Base-by-base conservation (phyloP, 2,888 invertebrate species). In the Colostygia pectinataria region DNA sequence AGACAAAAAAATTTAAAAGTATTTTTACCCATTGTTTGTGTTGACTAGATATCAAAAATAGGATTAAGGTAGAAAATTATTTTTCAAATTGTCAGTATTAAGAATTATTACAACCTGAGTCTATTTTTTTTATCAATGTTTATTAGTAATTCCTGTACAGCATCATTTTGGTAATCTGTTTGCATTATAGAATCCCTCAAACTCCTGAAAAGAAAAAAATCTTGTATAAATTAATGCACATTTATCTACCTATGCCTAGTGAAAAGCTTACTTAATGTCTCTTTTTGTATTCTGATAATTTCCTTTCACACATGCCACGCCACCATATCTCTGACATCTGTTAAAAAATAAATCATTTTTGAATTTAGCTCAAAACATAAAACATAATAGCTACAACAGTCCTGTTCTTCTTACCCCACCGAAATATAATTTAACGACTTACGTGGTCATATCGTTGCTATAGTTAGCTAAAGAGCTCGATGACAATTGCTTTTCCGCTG, bases 31-130 rank as follows among this genome's bases (percentile, higher is more conserved):
- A n/a, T n/a, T n/a, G n/a, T n/a, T n/a, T n/a, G n/a, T n/a, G n/a
- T n/a, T n/a, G n/a, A n/a, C n/a, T n/a, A n/a, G n/a, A n/a, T n/a
- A n/a, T n/a, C n/a, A n/a, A n/a, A n/a, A n/a, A n/a, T n/a, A n/a
- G n/a, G n/a, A n/a, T n/a, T n/a, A n/a, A n/a, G n/a, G n/a, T n/a
- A n/a, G n/a, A n/a, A n/a, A n/a, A n/a, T n/a, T n/a, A n/a, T 24
- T 31, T 9, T 25, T 25, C 37, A 14, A 15, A 40, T 15, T 2
- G 25, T 31, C 5, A 32, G 23, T 8, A n/a, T n/a, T 12, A 10
- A 10, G 5, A 20, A 45, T 46, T 32, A 38, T 32, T 45, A 50
- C 42, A 51, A 48, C 66, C 59, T 66, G 57, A 32, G 25, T 58
- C 47, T 31, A 32, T 45, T 38, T 57, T 61, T 68, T 44, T 41